Conservation (phyloP, 1,140 invertebrate species). For the Lordiphosa stackelbergi region DNA sequence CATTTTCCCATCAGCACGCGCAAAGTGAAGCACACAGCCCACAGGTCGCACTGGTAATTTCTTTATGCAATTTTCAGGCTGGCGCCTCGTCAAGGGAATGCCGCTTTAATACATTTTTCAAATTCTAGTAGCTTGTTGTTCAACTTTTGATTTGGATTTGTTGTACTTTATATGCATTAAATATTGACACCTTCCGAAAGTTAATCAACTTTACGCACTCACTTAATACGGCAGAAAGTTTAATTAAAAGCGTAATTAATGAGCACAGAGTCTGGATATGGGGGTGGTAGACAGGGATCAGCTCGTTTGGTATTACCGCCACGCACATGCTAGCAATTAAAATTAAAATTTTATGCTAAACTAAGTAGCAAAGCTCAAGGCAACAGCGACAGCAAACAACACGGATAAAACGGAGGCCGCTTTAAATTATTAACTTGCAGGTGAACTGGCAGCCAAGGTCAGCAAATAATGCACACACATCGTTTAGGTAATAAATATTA, state of each 20-base stretch:
- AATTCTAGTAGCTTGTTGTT: not conserved
- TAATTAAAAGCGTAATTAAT: slow-evolving; percentile 74
- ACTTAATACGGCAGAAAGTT: slow-evolving; percentile 63
- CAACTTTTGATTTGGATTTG: slow-evolving; percentile 23
- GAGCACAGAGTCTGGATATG: slow-evolving; percentile 6
- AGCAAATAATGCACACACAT: slow-evolving; percentile 45
- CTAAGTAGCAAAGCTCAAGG: slow-evolving; percentile 64
- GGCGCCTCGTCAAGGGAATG: slow-evolving; percentile 8
- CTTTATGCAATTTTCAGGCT: slow-evolving; percentile 9
- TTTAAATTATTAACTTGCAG: slow-evolving; percentile 41
- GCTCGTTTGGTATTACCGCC: slow-evolving; percentile 42
- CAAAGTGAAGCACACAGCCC: not conserved
- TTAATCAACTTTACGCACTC: slow-evolving; percentile 74
- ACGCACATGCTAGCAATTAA: slow-evolving; percentile 74
- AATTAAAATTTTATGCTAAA: slow-evolving; percentile 75
- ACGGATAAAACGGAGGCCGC: slow-evolving; percentile 4
- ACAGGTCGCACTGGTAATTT: slow-evolving; percentile 15
- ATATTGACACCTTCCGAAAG: slow-evolving; percentile 53
- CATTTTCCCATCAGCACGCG: slow-evolving; percentile 1
- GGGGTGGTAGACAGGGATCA: not conserved
- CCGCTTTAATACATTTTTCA: slow-evolving; percentile 24
- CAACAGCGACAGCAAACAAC: slow-evolving; percentile 16
- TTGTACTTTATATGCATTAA: slow-evolving; percentile 41
- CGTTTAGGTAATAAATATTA: slow-evolving; percentile 53
- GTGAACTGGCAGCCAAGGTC: slow-evolving; percentile 24